A percentile compares a stretch with the other conserved stretches of the same genome.
phyloP scores from a whole-genome alignment of 2,113 vertebrate species.

The Cygnus buccinator region DNA sequence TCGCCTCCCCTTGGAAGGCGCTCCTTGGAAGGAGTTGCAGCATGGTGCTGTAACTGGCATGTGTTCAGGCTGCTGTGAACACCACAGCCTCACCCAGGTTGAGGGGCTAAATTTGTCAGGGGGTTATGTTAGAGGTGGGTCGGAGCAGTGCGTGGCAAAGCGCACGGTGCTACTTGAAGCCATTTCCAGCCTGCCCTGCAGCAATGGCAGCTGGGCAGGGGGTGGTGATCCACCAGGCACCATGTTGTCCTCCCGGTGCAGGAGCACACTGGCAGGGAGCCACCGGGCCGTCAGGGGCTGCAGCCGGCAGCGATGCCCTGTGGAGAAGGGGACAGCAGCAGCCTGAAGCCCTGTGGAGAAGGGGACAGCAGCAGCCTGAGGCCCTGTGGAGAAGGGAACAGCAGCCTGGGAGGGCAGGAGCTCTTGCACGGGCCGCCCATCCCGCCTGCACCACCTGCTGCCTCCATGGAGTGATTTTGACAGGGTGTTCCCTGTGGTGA shows the following conservation, averaged over 20 bases:
- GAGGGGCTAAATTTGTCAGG: not conserved
- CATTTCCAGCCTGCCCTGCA: not conserved
- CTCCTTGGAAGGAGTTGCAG: not conserved
- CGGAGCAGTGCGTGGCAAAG: accelerated
- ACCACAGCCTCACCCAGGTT: not conserved
- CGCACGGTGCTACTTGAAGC: not conserved
- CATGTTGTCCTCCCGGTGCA: too few relatives aligned
- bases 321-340: too few relatives aligned
- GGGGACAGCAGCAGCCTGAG: too few relatives aligned
- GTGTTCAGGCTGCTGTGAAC: not conserved
- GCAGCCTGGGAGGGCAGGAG: not conserved
- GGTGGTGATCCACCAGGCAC: too few relatives aligned
- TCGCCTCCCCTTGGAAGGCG: not conserved
- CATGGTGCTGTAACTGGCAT: accelerated
- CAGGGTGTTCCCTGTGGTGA: accelerated
- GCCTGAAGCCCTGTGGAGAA: too few relatives aligned
- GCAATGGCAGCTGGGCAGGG: accelerated
- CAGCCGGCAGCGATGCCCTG: accelerated
- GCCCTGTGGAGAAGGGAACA: too few relatives aligned
- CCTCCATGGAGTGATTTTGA: not conserved
- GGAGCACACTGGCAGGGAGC: too few relatives aligned
- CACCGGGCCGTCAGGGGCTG: too few relatives aligned
- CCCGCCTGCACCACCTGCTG: accelerated
- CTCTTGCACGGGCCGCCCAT: accelerated
- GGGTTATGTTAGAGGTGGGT: too few relatives aligned